Percentiles rank a stretch among this genome's conserved stretches.
These are phyloP conservation scores for Cantharis nigra DNA, from an alignment of 2,888 invertebrate genomes.

Conservation along the genomic window DNA sequence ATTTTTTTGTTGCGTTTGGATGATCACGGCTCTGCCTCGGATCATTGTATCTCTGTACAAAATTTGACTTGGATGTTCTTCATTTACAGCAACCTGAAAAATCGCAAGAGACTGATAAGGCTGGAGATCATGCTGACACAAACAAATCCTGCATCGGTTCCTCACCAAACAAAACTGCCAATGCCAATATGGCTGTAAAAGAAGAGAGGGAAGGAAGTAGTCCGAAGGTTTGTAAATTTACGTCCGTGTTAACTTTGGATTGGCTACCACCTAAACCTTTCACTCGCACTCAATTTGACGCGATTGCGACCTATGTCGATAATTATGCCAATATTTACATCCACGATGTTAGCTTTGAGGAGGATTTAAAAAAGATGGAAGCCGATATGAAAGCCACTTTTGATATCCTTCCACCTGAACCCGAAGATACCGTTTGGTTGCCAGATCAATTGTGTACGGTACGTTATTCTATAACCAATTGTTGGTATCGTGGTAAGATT, in stretches of 20 bases:
- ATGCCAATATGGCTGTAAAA: background rate
- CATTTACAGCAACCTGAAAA: background rate
- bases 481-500: conserved; percentile 74
- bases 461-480: conserved; percentile 65
- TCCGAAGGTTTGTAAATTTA: background rate
- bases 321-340: conserved; percentile 55
- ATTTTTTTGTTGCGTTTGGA: background rate
- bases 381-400: conserved; percentile 50
- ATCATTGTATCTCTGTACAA: background rate
- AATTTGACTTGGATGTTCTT: background rate
- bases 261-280: conserved; percentile 67
- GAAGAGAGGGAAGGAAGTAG: background rate
- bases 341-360: conserved; percentile 46
- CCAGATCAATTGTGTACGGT: conserved; percentile 72
- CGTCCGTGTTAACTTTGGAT: conserved; percentile 41
- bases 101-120: background rate
- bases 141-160: background rate
- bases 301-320: conserved; percentile 67
- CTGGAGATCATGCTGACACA: background rate
- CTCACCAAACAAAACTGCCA: background rate
- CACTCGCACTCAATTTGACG: conserved; percentile 60
- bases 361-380: conserved; percentile 43
- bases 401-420: conserved; percentile 55
- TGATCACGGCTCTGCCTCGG: background rate
- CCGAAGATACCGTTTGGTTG: conserved; percentile 57